Percentiles rank a stretch among this genome's conserved stretches.
These are phyloP conservation scores for Ifrita kowaldi DNA, from an alignment of 2,113 vertebrate genomes.

Conservation along the genomic window DNA sequence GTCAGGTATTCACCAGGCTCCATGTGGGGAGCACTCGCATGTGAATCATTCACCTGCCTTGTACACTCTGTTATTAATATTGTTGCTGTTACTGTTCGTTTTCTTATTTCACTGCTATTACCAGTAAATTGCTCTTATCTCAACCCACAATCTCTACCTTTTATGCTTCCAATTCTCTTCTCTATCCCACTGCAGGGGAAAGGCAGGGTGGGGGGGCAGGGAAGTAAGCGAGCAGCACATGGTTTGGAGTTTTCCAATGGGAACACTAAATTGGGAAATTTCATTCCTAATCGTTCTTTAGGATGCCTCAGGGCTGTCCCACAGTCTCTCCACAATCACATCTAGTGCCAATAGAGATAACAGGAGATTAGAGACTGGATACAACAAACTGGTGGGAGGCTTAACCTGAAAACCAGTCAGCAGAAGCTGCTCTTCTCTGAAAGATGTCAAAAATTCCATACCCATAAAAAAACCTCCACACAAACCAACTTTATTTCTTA, in stretches of 20 bases:
- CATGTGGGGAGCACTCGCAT: background rate
- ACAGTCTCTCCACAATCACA: background rate
- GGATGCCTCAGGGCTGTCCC: background rate
- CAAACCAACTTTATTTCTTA: background rate
- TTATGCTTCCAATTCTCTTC: background rate
- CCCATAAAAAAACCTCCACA: background rate
- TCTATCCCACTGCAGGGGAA: background rate
- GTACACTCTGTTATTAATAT: background rate
- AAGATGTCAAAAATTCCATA: background rate
- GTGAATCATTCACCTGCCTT: background rate
- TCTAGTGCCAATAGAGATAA: background rate
- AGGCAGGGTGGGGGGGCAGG: rapidly evolving
- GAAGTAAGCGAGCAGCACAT: background rate
- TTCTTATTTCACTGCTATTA: background rate
- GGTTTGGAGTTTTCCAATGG: background rate
- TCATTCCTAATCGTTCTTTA: background rate
- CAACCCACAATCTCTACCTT: background rate
- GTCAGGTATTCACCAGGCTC: background rate
- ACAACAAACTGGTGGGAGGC: background rate
- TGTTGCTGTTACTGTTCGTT: background rate
- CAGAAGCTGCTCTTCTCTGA: background rate
- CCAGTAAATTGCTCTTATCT: background rate
- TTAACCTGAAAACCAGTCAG: background rate
- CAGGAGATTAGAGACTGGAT: background rate
- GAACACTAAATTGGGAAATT: background rate